These are phyloP conservation scores for Ctena decussata DNA, from an alignment of 2,888 invertebrate genomes.

Conservation along the genomic window DNA sequence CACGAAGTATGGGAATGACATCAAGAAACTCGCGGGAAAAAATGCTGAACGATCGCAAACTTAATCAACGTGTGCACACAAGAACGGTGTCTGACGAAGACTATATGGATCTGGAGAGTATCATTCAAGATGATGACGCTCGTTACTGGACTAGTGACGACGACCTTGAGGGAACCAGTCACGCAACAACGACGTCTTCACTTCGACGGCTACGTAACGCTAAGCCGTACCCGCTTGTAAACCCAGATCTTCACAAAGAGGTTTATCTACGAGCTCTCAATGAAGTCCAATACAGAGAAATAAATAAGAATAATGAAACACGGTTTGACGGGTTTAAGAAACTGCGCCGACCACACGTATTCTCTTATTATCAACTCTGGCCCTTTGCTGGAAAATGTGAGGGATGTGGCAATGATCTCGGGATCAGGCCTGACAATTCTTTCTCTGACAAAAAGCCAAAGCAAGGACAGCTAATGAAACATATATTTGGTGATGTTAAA, in stretches of 20 bases:
- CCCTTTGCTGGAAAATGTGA: slow-evolving; percentile 29
- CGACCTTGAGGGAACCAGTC: slow-evolving; percentile 10
- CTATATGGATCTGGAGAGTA: slow-evolving; percentile 57
- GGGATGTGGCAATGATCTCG: slow-evolving; percentile 24
- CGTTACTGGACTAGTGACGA: slow-evolving; percentile 58
- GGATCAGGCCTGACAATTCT: slow-evolving; percentile 45
- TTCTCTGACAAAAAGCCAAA: slow-evolving; percentile 50
- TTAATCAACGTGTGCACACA: neutral
- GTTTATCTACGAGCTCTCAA: slow-evolving; percentile 67
- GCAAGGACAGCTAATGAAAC: slow-evolving; percentile 67
- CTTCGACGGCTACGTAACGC: slow-evolving; percentile 33
- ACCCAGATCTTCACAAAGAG: slow-evolving; percentile 64
- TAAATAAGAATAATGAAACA: slow-evolving; percentile 21
- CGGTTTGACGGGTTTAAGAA: slow-evolving; percentile 32
- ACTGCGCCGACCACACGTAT: slow-evolving; percentile 57
- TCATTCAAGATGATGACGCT: slow-evolving; percentile 59
- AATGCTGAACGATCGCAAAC: slow-evolving; percentile 13
- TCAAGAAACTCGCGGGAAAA: slow-evolving; percentile 26
- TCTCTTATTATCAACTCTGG: slow-evolving; percentile 68
- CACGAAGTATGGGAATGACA: neutral
- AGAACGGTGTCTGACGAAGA: slow-evolving; percentile 50
- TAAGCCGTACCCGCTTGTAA: slow-evolving; percentile 47
- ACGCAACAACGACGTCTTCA: slow-evolving; percentile 22
- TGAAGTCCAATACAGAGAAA: slow-evolving; percentile 42
- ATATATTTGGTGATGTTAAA: slow-evolving; percentile 69